Conservation (phyloP, 2,113 vertebrate species). For the Australoheros scitulus region DNA sequence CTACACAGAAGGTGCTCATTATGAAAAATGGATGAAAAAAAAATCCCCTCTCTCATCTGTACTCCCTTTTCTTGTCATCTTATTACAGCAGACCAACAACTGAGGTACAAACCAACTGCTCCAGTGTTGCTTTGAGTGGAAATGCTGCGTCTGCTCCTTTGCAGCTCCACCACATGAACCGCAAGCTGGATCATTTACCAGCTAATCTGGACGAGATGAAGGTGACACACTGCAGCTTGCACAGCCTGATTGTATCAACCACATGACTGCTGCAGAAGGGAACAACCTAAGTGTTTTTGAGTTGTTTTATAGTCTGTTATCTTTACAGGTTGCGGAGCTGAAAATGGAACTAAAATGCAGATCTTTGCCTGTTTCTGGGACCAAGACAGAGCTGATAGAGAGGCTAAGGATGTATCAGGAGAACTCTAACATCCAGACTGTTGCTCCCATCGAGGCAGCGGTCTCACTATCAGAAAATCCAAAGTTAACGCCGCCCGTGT, state of each 20-base stretch:
- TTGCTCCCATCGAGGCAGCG: conserved; percentile 40
- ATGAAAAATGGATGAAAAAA: conserved; percentile 59
- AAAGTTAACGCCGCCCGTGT: conserved; percentile 85
- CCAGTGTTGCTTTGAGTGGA: conserved; percentile 51
- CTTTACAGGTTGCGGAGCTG: conserved; percentile 91
- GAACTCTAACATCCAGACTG: conserved; percentile 56
- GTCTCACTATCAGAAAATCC: conserved; percentile 77
- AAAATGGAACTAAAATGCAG: conserved; percentile 95
- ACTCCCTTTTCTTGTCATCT: conserved; percentile 43
- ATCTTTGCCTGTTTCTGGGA: conserved; percentile 94
- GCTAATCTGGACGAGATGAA: conserved; percentile 95
- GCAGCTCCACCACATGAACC: conserved; percentile 73
- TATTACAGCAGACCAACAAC: conserved; percentile 72
- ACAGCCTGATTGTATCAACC: neutral
- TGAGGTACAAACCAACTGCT: conserved; percentile 85
- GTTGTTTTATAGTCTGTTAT: conserved; percentile 2
- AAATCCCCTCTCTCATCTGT: conserved; percentile 29
- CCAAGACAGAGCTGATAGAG: conserved; percentile 95
- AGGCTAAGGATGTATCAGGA: conserved; percentile 78
- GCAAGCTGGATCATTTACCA: conserved; percentile 87
- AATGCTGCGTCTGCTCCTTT: conserved; percentile 72
- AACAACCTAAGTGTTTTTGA: neutral
- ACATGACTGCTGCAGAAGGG: neutral
- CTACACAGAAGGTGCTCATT: conserved; percentile 58
- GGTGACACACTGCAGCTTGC: conserved; percentile 76